Evolutionary conservation across 2,888 invertebrate species (phyloP).

Genomic region (Dioctria linearis): DNA sequence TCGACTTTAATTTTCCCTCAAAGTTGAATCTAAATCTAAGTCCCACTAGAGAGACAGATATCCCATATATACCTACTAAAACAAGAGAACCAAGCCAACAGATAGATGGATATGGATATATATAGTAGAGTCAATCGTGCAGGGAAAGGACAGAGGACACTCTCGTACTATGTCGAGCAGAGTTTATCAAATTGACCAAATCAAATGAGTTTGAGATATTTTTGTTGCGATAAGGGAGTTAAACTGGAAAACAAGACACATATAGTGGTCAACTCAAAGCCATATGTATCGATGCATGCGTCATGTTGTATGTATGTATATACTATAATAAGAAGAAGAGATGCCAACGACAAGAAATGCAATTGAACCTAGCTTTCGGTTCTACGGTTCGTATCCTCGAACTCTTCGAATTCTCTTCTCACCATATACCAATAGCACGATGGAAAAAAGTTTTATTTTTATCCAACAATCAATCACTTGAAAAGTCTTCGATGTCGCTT

Average conservation of each 20-base stretch:
- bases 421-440: background rate
- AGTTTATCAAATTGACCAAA: conserved; percentile 62
- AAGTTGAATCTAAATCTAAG: conserved; percentile 50
- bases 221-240: conserved; percentile 59
- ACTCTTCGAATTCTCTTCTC: background rate
- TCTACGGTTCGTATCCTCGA: background rate
- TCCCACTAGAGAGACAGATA: conserved; percentile 35
- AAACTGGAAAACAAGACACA: conserved; percentile 48
- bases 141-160: conserved; percentile 37
- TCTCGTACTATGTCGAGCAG: conserved; percentile 38
- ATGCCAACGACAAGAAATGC: conserved; percentile 39
- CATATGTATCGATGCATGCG: conserved; percentile 3
- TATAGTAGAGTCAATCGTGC: conserved; percentile 24
- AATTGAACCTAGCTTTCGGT: conserved; percentile 6
- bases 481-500: conserved; percentile 31
- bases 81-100: conserved; percentile 9
- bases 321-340: background rate
- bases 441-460: conserved; percentile 56
- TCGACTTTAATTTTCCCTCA: conserved; percentile 50
- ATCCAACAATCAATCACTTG: conserved; percentile 57
- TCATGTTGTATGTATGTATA: background rate
- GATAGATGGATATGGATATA: conserved; percentile 34
- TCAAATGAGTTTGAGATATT: conserved; percentile 63
- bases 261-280: conserved; percentile 27
- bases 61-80: conserved; percentile 18